phyloP scores from a whole-genome alignment of 2,888 invertebrate species.

The Hoplodrina ambigua region DNA sequence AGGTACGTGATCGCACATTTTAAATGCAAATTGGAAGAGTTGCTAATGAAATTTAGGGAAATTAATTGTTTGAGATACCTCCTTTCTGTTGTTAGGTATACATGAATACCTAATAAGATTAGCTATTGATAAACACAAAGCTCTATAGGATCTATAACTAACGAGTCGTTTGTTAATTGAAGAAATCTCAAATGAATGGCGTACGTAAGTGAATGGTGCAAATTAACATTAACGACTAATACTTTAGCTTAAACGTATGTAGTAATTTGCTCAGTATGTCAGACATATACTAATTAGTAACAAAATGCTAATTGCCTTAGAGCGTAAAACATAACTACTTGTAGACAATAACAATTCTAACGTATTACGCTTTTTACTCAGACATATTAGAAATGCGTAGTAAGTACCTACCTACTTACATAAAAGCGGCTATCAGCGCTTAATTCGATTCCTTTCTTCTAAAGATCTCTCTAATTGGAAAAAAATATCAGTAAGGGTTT shows the following conservation, averaged over 20 bases:
- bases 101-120: conserved; percentile 45
- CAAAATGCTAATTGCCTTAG: conserved; percentile 25
- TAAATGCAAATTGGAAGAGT: conserved; percentile 85
- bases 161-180: neutral
- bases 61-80: conserved; percentile 71
- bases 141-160: neutral
- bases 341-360: conserved; percentile 29
- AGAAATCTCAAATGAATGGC: conserved; percentile 2
- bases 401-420: conserved; percentile 20
- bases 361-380: conserved; percentile 44
- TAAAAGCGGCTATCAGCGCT: conserved; percentile 40
- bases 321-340: conserved; percentile 27
- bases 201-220: conserved; percentile 8
- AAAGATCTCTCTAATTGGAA: conserved; percentile 62
- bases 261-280: conserved; percentile 5
- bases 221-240: conserved; percentile 5
- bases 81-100: conserved; percentile 61
- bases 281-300: conserved; percentile 7
- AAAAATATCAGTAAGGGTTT: conserved; percentile 63
- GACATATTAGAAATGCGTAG: conserved; percentile 40
- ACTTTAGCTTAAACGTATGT: conserved; percentile 8
- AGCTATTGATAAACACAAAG: conserved; percentile 35
- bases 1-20: conserved; percentile 87
- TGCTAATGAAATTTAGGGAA: conserved; percentile 84
- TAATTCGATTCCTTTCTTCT: conserved; percentile 42